A percentile compares a stretch with the other conserved stretches of the same genome.
These are phyloP conservation scores for Phengaris alcon DNA, from an alignment of 2,888 invertebrate species.

Conservation along the genomic window DNA sequence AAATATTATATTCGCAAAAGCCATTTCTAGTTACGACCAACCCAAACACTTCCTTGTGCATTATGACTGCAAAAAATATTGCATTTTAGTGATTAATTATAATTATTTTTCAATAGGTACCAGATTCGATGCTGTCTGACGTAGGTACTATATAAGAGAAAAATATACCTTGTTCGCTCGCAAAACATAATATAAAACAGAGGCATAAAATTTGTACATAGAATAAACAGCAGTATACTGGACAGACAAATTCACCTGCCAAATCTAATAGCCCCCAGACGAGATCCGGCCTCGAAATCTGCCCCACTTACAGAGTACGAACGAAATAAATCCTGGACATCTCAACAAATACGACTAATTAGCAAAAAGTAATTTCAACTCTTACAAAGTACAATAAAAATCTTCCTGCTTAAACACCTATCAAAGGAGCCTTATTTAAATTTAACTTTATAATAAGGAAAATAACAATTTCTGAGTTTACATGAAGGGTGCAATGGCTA, in stretches of 20 bases:
- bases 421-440: constrained; percentile 6
- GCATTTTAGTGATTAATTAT: neutral
- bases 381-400: constrained; percentile 17
- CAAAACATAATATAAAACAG: too few relatives aligned
- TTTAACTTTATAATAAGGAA: constrained; percentile 10
- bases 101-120: too few relatives aligned
- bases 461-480: neutral
- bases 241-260: constrained; percentile 12
- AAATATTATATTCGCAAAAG: constrained; percentile 3
- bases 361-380: neutral
- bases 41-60: neutral
- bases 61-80: neutral
- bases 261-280: constrained; percentile 35
- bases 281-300: constrained; percentile 41
- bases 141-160: too few relatives aligned
- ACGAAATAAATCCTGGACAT: constrained; percentile 55
- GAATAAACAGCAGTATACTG: neutral
- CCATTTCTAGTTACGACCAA: neutral
- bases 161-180: too few relatives aligned
- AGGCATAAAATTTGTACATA: neutral
- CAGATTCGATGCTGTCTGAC: too few relatives aligned
- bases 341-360: constrained; percentile 44
- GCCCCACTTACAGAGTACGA: constrained; percentile 54
- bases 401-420: neutral
- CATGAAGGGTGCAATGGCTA: neutral